These are phyloP conservation scores for Catharus ustulatus DNA, from an alignment of 2,797 vertebrate genomes.

Conservation along the genomic window DNA sequence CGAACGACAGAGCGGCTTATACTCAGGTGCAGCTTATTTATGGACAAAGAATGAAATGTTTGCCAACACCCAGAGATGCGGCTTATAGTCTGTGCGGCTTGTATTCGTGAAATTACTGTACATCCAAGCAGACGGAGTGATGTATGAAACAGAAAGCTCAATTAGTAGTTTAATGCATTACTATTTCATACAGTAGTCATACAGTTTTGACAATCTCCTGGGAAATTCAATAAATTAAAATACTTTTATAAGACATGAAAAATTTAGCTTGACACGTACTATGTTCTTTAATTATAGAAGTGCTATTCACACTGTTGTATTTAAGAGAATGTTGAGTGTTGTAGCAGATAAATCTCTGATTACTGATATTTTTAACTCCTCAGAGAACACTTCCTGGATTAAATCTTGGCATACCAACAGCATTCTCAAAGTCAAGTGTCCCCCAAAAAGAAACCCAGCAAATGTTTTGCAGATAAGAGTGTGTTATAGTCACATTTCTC, in stretches of 20 bases:
- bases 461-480: slow-evolving; percentile 60
- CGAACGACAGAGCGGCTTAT: too few relatives aligned
- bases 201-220: slow-evolving; percentile 59
- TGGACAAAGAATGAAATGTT: too few relatives aligned
- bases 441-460: slow-evolving; percentile 7
- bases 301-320: slow-evolving; percentile 35
- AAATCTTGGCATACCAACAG: slow-evolving; percentile 50
- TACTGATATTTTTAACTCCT: slow-evolving; percentile 44
- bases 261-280: slow-evolving; percentile 60
- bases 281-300: slow-evolving; percentile 65
- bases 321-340: slow-evolving; percentile 45
- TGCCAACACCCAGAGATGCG: too few relatives aligned
- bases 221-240: slow-evolving; percentile 67
- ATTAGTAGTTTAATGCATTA: background rate
- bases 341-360: slow-evolving; percentile 61
- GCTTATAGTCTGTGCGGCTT: too few relatives aligned
- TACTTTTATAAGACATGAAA: slow-evolving; percentile 64
- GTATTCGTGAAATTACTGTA: too few relatives aligned
- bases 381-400: slow-evolving; percentile 10
- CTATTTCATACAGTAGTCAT: background rate
- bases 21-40: too few relatives aligned
- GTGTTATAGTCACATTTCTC: slow-evolving; percentile 37
- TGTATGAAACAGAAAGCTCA: background rate
- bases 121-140: background rate
- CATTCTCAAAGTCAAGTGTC: slow-evolving; percentile 5